phyloP scores from a whole-genome alignment of 2,797 vertebrate species.

The Halcyon smyrnensis region DNA sequence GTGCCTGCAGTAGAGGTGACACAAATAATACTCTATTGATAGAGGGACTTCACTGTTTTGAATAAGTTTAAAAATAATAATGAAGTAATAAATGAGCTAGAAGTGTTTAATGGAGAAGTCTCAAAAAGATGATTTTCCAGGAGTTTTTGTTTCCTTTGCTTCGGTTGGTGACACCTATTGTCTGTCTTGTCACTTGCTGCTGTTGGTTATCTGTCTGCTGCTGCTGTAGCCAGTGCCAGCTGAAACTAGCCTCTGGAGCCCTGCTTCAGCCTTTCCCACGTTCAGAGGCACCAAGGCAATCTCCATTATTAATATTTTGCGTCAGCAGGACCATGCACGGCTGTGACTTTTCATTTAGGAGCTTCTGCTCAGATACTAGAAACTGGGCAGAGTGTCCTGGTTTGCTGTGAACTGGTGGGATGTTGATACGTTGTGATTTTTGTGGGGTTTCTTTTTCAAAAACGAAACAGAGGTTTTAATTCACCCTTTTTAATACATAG shows the following conservation, averaged over 20 bases:
- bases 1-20: background rate
- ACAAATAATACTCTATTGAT: background rate
- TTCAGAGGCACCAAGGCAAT: background rate
- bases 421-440: background rate
- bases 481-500: slow-evolving; percentile 72
- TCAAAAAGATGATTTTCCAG: background rate
- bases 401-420: background rate
- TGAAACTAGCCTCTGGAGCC: background rate
- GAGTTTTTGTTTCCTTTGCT: background rate
- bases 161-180: background rate
- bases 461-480: background rate
- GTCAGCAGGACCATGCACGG: background rate
- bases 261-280: background rate
- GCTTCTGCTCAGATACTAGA: background rate
- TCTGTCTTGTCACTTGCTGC: background rate
- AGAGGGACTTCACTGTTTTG: background rate
- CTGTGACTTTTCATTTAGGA: background rate
- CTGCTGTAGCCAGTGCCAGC: background rate
- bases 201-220: background rate
- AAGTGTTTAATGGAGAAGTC: background rate
- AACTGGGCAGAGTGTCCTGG: background rate
- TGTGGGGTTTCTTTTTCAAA: background rate
- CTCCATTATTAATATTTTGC: background rate
- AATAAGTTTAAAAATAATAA: background rate
- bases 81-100: background rate